Percentiles rank a stretch among this genome's conserved stretches.
Evolutionary conservation across 2,888 invertebrate species (phyloP).

Genomic region (Cryptocheilus praepositus): DNA sequence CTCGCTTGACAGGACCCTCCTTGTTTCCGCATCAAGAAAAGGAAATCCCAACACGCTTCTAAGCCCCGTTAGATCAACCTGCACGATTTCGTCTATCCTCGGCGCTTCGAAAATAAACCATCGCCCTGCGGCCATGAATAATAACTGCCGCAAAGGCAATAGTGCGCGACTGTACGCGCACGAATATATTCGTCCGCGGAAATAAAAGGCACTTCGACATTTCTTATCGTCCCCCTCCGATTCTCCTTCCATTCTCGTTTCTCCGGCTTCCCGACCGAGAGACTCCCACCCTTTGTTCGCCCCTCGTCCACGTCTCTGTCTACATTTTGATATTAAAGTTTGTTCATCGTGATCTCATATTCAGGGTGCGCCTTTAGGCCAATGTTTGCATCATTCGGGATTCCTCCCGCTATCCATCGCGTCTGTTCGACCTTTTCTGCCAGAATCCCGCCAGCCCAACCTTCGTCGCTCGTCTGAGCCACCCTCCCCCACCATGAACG

Average conservation of each 20-base stretch:
- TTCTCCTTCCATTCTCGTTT: constrained; percentile 14
- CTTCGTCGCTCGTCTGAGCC: too few relatives aligned
- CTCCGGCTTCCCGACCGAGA: constrained; percentile 7
- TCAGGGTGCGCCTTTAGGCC: constrained; percentile 47
- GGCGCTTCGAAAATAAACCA: constrained; percentile 3
- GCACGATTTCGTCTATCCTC: background rate
- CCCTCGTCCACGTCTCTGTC: constrained; percentile 17
- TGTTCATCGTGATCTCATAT: constrained; percentile 58
- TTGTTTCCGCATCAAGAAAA: too few relatives aligned
- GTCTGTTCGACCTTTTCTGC: constrained; percentile 10
- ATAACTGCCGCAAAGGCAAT: background rate
- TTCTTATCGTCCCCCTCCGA: constrained; percentile 17
- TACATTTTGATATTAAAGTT: constrained; percentile 60
- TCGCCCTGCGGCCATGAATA: background rate
- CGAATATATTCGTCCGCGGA: constrained; percentile 5
- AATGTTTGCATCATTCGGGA: constrained; percentile 56
- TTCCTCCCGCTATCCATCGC: constrained; percentile 31
- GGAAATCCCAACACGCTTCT: too few relatives aligned
- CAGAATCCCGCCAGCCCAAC: background rate
- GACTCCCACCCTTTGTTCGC: background rate
- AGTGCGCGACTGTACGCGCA: background rate
- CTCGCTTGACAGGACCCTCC: too few relatives aligned
- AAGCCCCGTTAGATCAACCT: too few relatives aligned
- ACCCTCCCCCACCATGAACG: background rate
- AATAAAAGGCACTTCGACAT: constrained; percentile 30